phyloP scores from a whole-genome alignment of 2,113 vertebrate genomes.

The Mustela lutreola region DNA sequence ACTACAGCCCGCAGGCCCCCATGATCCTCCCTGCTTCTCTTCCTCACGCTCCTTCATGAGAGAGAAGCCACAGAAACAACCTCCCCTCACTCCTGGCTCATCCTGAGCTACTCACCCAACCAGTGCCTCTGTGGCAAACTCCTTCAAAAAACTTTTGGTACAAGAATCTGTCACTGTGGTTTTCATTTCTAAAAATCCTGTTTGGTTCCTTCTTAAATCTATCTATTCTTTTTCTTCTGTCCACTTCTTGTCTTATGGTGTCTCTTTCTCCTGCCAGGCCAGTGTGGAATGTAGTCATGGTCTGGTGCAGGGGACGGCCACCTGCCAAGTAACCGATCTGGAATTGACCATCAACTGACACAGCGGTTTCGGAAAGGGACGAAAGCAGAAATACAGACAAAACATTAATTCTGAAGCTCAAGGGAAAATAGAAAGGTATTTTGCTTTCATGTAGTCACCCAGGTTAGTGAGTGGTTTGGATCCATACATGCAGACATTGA shows the following conservation, averaged over 20 bases:
- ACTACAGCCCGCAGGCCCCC: rapidly evolving
- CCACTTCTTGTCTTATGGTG: background rate
- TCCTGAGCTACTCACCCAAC: background rate
- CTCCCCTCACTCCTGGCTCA: background rate
- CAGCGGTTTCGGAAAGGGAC: background rate
- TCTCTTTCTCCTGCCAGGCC: background rate
- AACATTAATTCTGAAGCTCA: background rate
- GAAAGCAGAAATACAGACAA: background rate
- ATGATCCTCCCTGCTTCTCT: too few species aligned
- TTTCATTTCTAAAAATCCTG: constrained; percentile 11
- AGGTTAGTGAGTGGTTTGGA: background rate
- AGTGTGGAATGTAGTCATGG: background rate
- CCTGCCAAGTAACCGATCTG: background rate
- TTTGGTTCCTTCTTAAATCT: background rate
- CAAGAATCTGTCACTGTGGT: background rate
- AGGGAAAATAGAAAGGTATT: background rate
- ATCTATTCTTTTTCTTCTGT: constrained; percentile 1
- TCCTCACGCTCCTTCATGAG: background rate
- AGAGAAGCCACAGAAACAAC: background rate
- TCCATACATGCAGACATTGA: too few species aligned
- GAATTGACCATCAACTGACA: background rate
- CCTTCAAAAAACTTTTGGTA: background rate
- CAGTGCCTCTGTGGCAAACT: background rate
- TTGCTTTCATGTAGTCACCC: background rate
- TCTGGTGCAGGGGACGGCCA: background rate